Percentiles rank a stretch among this genome's conserved stretches.
Evolutionary conservation across 2,797 vertebrate genomes (phyloP).

Genomic region (Cercopithecus hamlyni): DNA sequence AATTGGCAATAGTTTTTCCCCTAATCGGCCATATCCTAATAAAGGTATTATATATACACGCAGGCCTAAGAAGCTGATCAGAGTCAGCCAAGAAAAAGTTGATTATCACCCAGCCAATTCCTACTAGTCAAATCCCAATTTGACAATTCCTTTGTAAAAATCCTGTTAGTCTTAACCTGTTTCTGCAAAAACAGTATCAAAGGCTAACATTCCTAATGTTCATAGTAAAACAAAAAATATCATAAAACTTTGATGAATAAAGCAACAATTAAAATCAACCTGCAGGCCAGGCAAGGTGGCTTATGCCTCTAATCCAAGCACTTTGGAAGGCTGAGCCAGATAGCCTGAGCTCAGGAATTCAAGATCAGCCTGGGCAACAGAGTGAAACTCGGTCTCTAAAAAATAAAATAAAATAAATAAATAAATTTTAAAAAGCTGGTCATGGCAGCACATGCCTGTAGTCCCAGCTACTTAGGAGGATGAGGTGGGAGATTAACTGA

Average conservation of each 20-base stretch:
- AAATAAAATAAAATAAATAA: too few species aligned
- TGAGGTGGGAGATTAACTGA: not conserved
- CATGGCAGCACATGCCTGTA: not conserved
- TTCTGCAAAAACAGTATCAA: not conserved
- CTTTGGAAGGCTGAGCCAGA: not conserved
- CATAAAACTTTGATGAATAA: constrained; percentile 23
- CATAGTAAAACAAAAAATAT: constrained; percentile 14
- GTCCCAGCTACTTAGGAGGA: not conserved
- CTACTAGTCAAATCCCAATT: constrained; percentile 23
- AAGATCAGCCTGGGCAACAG: not conserved
- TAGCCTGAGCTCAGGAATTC: not conserved
- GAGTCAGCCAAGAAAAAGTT: not conserved
- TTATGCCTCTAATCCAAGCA: not conserved
- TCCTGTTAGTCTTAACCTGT: not conserved
- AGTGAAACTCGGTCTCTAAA: not conserved
- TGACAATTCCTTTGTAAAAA: constrained; percentile 13
- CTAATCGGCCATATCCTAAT: not conserved
- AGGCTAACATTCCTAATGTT: not conserved
- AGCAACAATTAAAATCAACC: constrained; percentile 46
- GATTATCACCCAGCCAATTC: not conserved
- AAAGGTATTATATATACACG: not conserved
- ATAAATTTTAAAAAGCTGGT: too few species aligned
- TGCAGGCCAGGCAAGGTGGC: not conserved
- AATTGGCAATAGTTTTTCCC: constrained; percentile 39
- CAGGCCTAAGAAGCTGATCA: constrained; percentile 4